Conservation (phyloP, 2,113 vertebrate genomes). For the Anolis sagrei region DNA sequence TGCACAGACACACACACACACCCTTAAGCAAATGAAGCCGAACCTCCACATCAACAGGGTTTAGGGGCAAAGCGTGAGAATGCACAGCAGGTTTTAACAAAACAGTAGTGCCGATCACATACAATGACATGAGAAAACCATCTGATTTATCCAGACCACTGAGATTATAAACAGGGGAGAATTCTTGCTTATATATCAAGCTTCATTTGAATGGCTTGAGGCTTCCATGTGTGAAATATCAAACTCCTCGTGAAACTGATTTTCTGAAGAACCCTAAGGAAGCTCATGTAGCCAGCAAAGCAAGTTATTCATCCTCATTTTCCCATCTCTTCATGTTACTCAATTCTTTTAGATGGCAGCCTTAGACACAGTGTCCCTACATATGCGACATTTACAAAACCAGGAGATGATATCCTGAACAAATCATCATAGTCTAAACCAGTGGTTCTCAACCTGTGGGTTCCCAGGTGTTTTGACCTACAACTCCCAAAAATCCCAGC, state of each 20-base stretch:
- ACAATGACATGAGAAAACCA: not conserved
- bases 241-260: slow-evolving; percentile 1
- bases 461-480: no score
- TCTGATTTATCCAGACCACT: not conserved
- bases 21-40: not conserved
- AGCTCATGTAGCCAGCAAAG: not conserved
- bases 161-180: not conserved
- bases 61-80: slow-evolving; percentile 2
- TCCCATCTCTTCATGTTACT: not conserved
- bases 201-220: slow-evolving; percentile 13
- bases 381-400: no score
- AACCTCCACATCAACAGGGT: not conserved
- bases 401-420: no score
- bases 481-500: no score
- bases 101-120: not conserved
- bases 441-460: no score
- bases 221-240: not conserved
- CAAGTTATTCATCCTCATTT: not conserved
- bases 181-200: not conserved
- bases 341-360: no score
- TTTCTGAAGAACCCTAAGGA: slow-evolving; percentile 30
- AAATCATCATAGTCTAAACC: no score
- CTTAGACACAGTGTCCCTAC: no score
- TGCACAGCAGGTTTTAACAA: not conserved
- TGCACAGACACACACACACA: slow-evolving; percentile 23